Evolutionary conservation across 2,888 invertebrate species (phyloP).

Genomic region (Homarus gammarus): DNA sequence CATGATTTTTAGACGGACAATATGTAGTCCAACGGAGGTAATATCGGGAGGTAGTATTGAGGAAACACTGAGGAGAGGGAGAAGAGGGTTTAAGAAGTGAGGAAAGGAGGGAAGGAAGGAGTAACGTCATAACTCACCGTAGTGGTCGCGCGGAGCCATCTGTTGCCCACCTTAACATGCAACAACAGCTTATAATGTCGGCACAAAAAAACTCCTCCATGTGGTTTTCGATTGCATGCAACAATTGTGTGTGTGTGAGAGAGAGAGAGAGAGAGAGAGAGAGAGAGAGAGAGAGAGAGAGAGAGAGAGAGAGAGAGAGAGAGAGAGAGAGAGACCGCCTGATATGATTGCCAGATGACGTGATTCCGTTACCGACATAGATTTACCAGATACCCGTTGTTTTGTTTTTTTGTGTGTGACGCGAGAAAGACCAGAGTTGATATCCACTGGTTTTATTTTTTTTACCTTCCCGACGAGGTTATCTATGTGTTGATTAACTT

Average conservation of each 20-base stretch:
- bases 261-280: too few relatives aligned
- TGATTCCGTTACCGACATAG: constrained; percentile 30
- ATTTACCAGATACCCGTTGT: too few relatives aligned
- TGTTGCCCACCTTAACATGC: constrained; percentile 41
- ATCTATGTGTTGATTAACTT: too few relatives aligned
- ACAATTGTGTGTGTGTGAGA: constrained; percentile 14
- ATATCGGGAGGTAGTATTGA: background rate
- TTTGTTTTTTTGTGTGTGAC: too few relatives aligned
- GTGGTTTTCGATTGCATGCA: constrained; percentile 53
- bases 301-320: too few relatives aligned
- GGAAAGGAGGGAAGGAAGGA: too few relatives aligned
- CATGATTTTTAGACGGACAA: constrained; percentile 40
- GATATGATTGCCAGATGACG: constrained; percentile 53
- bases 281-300: too few relatives aligned
- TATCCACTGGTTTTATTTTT: too few relatives aligned
- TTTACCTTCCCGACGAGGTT: too few relatives aligned
- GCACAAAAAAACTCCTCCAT: constrained; percentile 11
- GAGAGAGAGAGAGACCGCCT: too few relatives aligned
- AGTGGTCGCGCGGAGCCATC: constrained; percentile 21
- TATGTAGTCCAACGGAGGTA: constrained; percentile 11
- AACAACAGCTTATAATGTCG: constrained; percentile 15
- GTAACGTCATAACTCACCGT: background rate
- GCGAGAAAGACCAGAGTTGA: too few relatives aligned
- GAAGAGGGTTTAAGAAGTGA: background rate
- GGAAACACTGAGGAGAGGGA: background rate